Evolutionary conservation across 37 sponge, comb jelly and placozoan species (phyloP).

Genomic region (Ephydatia muelleri): DNA sequence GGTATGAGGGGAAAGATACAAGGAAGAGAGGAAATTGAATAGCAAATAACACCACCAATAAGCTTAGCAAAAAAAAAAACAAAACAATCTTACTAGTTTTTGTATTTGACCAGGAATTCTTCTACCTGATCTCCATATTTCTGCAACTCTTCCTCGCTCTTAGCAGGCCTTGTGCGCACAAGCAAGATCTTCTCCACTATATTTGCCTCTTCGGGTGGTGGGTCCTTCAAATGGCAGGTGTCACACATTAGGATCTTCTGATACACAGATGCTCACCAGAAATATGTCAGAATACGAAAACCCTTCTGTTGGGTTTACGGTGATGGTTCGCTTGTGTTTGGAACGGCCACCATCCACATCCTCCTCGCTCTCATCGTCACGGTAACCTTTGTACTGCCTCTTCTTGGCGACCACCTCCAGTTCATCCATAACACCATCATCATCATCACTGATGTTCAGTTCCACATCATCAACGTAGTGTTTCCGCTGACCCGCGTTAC

Average conservation of each 20-base stretch:
- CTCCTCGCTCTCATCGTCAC: constrained; percentile 54
- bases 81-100: constrained; percentile 69
- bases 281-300: constrained; percentile 64
- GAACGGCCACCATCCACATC: constrained; percentile 13
- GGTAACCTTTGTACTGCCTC: constrained; percentile 48
- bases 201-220: constrained; percentile 86
- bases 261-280: constrained; percentile 28
- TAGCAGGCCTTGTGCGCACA: constrained; percentile 47
- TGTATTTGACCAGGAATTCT: constrained; percentile 89
- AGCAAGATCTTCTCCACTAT: constrained; percentile 83
- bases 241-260: no score
- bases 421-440: constrained; percentile 55
- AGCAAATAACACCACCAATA: background rate
- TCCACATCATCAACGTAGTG: constrained; percentile 89
- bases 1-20: no score
- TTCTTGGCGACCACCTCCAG: constrained; percentile 37
- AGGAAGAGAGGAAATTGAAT: background rate
- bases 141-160: constrained; percentile 49
- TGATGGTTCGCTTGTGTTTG: constrained; percentile 42
- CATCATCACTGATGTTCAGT: constrained; percentile 88
- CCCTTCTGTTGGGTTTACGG: constrained; percentile 71
- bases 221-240: constrained; percentile 30
- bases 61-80: background rate
- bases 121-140: constrained; percentile 65
- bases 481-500: constrained; percentile 80